These are phyloP conservation scores for Melanotaenia pygmaea DNA, from an alignment of 2,797 vertebrate species.

Conservation along the genomic window DNA sequence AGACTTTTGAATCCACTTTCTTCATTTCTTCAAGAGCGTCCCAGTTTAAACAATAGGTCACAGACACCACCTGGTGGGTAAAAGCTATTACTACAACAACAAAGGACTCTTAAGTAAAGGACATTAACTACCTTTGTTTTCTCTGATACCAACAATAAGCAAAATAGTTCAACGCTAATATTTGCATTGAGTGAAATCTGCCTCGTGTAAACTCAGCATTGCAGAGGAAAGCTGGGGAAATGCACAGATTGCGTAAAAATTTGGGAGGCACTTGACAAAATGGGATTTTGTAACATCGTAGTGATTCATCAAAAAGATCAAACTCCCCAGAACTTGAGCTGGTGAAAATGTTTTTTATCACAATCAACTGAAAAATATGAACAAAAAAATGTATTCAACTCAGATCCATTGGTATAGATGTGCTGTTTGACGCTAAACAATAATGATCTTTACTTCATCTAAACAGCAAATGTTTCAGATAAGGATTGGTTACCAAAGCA, in stretches of 20 bases:
- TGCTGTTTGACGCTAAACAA: neutral
- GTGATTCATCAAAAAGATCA: neutral
- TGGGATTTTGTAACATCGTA: constrained; percentile 18
- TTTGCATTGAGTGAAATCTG: neutral
- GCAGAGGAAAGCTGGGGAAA: constrained; percentile 23
- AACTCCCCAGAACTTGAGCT: neutral
- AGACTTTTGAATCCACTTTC: neutral
- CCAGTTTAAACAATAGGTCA: constrained; percentile 1
- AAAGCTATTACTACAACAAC: constrained; percentile 21
- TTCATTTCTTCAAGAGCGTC: neutral
- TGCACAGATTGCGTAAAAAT: constrained; percentile 20
- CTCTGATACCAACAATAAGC: neutral
- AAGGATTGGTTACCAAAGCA: neutral
- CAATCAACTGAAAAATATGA: too few relatives aligned
- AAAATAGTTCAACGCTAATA: neutral
- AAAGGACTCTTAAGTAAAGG: neutral
- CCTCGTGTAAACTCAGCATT: neutral
- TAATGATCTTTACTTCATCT: neutral
- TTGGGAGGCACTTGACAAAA: neutral
- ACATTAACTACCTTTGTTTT: neutral
- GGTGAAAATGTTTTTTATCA: neutral
- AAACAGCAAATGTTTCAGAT: neutral
- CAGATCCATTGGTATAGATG: too few relatives aligned
- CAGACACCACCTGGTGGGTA: constrained; percentile 61
- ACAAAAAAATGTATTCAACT: too few relatives aligned